A percentile compares a stretch with the other conserved stretches of the same genome.
Evolutionary conservation across 2,888 invertebrate genomes (phyloP).

Genomic region (Diarsia rubi): DNA sequence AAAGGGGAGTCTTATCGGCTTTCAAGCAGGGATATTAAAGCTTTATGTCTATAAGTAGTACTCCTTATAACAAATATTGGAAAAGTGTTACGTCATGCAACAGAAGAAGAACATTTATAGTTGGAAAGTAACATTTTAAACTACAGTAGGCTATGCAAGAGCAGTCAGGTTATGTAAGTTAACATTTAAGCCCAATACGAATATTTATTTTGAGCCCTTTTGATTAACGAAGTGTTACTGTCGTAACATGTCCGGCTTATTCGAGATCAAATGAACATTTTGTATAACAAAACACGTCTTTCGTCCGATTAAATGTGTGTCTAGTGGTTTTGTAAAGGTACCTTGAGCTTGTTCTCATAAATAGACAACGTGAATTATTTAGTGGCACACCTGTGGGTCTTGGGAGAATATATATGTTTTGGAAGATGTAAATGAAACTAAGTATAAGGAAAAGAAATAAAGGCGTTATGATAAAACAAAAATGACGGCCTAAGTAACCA

Average conservation of each 20-base stretch:
- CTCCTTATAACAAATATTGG: slow-evolving; percentile 32
- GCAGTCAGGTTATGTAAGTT: slow-evolving; percentile 23
- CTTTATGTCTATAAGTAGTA: slow-evolving; percentile 36
- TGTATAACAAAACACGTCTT: slow-evolving; percentile 24
- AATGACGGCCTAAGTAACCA: neutral
- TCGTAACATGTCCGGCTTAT: slow-evolving; percentile 12
- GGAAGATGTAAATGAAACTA: neutral
- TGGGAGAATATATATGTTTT: slow-evolving; percentile 23
- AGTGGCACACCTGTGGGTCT: slow-evolving; percentile 36
- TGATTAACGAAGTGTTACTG: slow-evolving; percentile 16
- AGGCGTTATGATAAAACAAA: no score
- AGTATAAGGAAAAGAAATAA: neutral
- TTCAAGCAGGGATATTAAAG: slow-evolving; percentile 36
- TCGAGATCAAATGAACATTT: slow-evolving; percentile 23
- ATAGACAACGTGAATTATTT: slow-evolving; percentile 51
- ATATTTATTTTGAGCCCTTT: slow-evolving; percentile 34
- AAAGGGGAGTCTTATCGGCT: slow-evolving; percentile 45
- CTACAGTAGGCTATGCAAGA: neutral
- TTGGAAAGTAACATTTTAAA: slow-evolving; percentile 17
- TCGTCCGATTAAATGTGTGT: slow-evolving; percentile 20
- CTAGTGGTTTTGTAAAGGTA: slow-evolving; percentile 32
- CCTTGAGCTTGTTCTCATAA: slow-evolving; percentile 31
- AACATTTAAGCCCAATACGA: slow-evolving; percentile 9
- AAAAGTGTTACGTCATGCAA: slow-evolving; percentile 36
- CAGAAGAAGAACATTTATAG: slow-evolving; percentile 13